phyloP scores from a whole-genome alignment of 2,888 invertebrate species.

The Gonocerus acuteangulatus region DNA sequence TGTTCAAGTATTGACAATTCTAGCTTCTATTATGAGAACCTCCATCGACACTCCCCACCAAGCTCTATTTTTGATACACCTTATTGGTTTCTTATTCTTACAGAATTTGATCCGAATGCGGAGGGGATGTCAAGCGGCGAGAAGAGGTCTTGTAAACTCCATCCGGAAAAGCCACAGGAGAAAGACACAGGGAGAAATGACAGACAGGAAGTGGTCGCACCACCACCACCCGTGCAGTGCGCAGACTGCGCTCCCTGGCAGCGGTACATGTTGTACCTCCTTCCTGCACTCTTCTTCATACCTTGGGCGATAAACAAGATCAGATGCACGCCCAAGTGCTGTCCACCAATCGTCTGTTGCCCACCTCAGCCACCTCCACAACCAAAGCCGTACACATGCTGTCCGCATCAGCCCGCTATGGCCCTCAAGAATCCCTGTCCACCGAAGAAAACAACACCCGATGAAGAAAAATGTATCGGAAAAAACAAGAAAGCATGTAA shows the following conservation, averaged over 20 bases:
- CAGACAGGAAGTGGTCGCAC: no score
- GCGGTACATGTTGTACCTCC: conserved; percentile 27
- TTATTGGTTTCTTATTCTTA: no score
- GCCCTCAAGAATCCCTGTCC: neutral
- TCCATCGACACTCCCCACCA: no score
- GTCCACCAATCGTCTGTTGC: conserved; percentile 21
- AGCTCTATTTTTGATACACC: no score
- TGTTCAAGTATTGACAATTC: no score
- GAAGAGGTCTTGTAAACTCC: neutral
- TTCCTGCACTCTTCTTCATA: conserved; percentile 27
- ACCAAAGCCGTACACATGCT: neutral
- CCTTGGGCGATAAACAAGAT: conserved; percentile 28
- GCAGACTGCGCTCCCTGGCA: conserved; percentile 27
- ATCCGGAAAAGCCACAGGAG: neutral
- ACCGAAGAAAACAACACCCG: neutral
- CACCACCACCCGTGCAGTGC: neutral
- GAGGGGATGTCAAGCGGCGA: no score
- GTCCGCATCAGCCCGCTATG: neutral
- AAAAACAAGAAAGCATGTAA: conserved; percentile 1
- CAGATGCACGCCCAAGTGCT: conserved; percentile 29
- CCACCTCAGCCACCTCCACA: neutral
- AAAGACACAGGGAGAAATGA: neutral
- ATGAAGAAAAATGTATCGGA: conserved; percentile 3
- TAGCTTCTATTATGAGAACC: no score
- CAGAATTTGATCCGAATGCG: no score